These are phyloP conservation scores for Rotaria macrura DNA, from an alignment of 2,888 invertebrate genomes.

Conservation along the genomic window DNA sequence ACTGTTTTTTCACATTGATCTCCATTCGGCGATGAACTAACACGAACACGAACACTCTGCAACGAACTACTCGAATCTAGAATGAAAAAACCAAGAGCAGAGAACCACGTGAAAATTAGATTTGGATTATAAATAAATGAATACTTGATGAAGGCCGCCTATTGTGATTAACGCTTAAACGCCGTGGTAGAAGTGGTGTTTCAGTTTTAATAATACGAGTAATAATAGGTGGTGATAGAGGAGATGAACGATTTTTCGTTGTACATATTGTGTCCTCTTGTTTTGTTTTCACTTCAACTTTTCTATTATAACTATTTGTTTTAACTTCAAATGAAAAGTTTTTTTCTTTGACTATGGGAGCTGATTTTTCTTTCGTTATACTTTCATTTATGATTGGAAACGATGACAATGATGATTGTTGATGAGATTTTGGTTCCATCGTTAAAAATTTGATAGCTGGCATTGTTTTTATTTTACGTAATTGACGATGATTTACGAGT, in stretches of 20 bases:
- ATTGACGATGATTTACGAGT: not conserved
- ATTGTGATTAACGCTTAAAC: not conserved
- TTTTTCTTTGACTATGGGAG: not conserved
- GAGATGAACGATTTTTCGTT: not conserved
- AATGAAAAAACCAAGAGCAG: not conserved
- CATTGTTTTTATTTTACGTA: not conserved
- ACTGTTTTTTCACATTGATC: not conserved
- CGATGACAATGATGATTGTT: not conserved
- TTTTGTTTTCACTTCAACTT: conserved; percentile 19
- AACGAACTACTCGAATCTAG: not conserved
- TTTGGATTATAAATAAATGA: not conserved
- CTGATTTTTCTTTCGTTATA: not conserved
- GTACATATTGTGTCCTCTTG: conserved; percentile 12
- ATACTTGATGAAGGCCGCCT: not conserved
- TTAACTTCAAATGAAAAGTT: not conserved
- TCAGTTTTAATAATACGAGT: not conserved
- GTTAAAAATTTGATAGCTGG: not conserved
- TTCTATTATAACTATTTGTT: not conserved
- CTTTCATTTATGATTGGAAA: not conserved
- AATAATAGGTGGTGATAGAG: not conserved
- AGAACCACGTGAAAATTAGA: too few relatives aligned
- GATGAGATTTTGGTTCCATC: not conserved
- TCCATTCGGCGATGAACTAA: not conserved
- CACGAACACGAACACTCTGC: not conserved
- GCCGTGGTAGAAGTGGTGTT: not conserved